phyloP scores from a whole-genome alignment of 2,888 invertebrate species.

The Drosophila tripunctata region DNA sequence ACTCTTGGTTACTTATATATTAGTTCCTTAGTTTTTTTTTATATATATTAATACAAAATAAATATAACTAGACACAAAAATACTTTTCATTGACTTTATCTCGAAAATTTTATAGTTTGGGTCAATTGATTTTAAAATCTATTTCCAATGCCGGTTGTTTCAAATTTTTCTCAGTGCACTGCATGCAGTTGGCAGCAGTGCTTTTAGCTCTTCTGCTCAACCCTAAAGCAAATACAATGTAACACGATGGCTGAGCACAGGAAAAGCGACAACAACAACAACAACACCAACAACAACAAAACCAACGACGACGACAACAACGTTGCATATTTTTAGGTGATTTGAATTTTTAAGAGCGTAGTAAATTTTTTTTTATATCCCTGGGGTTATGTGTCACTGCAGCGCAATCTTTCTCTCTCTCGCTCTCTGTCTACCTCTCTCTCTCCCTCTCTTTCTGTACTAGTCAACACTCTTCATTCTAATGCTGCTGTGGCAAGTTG shows the following conservation, averaged over 20 bases:
- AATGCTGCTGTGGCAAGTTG: not conserved
- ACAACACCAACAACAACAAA: not conserved
- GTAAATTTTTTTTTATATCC: conserved; percentile 69
- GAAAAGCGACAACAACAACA: conserved; percentile 2
- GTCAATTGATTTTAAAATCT: not conserved
- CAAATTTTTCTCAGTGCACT: not conserved
- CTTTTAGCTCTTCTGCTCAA: conserved; percentile 19
- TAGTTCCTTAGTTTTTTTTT: too few species aligned
- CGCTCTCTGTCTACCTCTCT: too few species aligned
- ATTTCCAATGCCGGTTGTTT: too few species aligned
- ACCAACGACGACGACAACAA: conserved; percentile 5
- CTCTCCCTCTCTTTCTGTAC: too few species aligned
- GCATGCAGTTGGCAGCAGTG: conserved; percentile 19
- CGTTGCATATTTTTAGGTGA: conserved; percentile 73
- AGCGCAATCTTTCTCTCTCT: conserved; percentile 1
- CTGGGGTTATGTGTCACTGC: conserved; percentile 68
- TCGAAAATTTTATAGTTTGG: too few species aligned
- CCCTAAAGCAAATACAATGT: conserved; percentile 47
- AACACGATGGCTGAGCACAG: conserved; percentile 22
- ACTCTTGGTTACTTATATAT: too few species aligned
- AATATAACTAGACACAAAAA: too few species aligned
- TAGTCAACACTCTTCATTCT: not conserved
- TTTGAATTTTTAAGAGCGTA: conserved; percentile 71
- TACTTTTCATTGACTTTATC: too few species aligned
- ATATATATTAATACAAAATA: not conserved